These are phyloP conservation scores for Rhombomys opimus DNA, from an alignment of 2,113 vertebrate species.

Conservation along the genomic window DNA sequence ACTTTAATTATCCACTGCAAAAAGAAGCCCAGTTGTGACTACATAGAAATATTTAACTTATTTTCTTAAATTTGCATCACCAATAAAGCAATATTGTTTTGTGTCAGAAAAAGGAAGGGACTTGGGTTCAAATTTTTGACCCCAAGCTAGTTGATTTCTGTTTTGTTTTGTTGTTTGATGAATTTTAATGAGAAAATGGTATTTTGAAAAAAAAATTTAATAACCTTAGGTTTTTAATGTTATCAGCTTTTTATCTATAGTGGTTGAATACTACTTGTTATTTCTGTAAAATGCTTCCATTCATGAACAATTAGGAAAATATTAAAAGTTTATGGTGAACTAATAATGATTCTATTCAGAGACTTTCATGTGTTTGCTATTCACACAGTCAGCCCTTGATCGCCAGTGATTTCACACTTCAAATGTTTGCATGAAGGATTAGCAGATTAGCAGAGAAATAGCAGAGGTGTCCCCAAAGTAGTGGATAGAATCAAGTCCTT, in stretches of 20 bases:
- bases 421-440: neutral
- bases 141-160: neutral
- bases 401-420: neutral
- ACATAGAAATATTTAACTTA: slow-evolving; percentile 15
- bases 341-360: slow-evolving; percentile 31
- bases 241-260: neutral
- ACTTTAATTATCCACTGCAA: neutral
- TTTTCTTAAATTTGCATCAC: neutral
- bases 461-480: neutral
- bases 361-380: neutral
- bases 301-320: slow-evolving; percentile 13
- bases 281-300: slow-evolving; percentile 20
- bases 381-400: neutral
- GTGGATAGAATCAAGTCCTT: neutral
- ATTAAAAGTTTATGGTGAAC: neutral
- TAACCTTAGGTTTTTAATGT: slow-evolving; percentile 1
- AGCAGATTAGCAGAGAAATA: neutral
- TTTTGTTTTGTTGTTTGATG: neutral
- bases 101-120: neutral
- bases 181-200: neutral
- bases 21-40: neutral
- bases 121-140: neutral
- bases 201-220: neutral
- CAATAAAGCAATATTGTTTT: slow-evolving; percentile 11
- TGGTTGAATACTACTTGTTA: neutral